Base-by-base conservation (phyloP, 2,113 vertebrate species). In the Cettia cetti region DNA sequence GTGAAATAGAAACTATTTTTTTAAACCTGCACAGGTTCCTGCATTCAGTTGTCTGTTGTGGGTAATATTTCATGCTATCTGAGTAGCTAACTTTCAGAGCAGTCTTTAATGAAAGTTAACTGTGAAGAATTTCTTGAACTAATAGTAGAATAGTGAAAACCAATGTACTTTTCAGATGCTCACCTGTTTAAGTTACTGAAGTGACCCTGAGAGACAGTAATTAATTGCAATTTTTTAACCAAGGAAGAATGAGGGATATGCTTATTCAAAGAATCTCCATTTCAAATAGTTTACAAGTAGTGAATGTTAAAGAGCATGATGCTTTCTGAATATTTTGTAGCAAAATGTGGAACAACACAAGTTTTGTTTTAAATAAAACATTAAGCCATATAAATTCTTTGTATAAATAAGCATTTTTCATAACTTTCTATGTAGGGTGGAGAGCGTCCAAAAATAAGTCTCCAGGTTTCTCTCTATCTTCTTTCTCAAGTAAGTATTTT, bases 391-490 rank as follows among this genome's bases (percentile, higher is more conserved):
- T 86, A 45, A 89, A 50, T 79, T 27, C 17, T 56, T 82, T 44
- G 6, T 35, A 10, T 31, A 52, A 89, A 56, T 30, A 14, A 26
- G 2, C 16, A 10, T 49, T 71, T 72, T 57, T 83, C 11, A 3
- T 74, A 31, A 88, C 6, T 2, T 52, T 47, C 93, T 39, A 54
- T 5, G 9, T 85, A 99, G 99, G 97, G 98, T 95, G 99, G 98
- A 90, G 99, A 99, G 37, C 98, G 99, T 70, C 98, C 98, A 53
- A 99, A 99, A 96, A 99, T 99, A 94, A 99, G 99, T 96, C 98
- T 99, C 57, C 99, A 99, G 20, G 99, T 99, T 92, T 99, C 99
- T 22, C 99, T 99, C 37, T 99, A 99, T 94, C 98, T 99, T 83
- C 98, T 99, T 69, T 99, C 99, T 31, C 99, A 99, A 98, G 99